A percentile compares a stretch with the other conserved stretches of the same genome.
These are phyloP conservation scores for Hydrozoanthus gracilis DNA, from an alignment of 92 coral and sea anemone species.

Conservation along the genomic window DNA sequence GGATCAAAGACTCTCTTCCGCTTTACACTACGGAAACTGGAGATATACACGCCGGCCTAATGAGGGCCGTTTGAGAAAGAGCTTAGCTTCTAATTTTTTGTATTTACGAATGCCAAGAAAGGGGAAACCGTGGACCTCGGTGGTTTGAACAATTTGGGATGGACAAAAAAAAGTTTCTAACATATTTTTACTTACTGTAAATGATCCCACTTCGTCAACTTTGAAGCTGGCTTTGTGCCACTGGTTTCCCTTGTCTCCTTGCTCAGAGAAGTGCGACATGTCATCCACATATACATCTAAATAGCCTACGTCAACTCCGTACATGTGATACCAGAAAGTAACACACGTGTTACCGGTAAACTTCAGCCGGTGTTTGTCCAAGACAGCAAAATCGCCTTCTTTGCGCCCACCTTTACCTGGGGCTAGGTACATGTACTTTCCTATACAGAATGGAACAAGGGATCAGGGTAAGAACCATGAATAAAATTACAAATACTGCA, in stretches of 20 bases:
- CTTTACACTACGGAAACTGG: no score
- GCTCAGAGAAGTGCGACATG: background rate
- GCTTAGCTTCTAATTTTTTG: no score
- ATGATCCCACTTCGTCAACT: background rate
- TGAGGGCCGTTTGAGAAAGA: no score
- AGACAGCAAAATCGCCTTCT: slow-evolving; percentile 32
- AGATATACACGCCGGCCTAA: no score
- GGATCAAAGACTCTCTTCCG: no score
- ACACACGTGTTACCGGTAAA: slow-evolving; percentile 24
- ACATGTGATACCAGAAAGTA: slow-evolving; percentile 46
- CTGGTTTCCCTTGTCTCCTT: slow-evolving; percentile 19
- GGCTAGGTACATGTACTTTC: slow-evolving; percentile 34
- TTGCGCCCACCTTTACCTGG: background rate
- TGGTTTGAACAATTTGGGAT: no score
- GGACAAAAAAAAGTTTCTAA: no score
- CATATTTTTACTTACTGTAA: slow-evolving; percentile 3
- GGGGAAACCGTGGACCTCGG: no score
- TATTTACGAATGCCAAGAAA: no score
- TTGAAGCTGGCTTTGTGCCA: slow-evolving; percentile 39
- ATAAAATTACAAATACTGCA: background rate
- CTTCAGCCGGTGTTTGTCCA: background rate
- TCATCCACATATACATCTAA: slow-evolving; percentile 28
- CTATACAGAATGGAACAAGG: background rate
- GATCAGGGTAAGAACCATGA: background rate
- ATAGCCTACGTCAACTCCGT: slow-evolving; percentile 35